Conservation (phyloP, 2,888 invertebrate genomes). For the Rambutsinella grinnellia region DNA sequence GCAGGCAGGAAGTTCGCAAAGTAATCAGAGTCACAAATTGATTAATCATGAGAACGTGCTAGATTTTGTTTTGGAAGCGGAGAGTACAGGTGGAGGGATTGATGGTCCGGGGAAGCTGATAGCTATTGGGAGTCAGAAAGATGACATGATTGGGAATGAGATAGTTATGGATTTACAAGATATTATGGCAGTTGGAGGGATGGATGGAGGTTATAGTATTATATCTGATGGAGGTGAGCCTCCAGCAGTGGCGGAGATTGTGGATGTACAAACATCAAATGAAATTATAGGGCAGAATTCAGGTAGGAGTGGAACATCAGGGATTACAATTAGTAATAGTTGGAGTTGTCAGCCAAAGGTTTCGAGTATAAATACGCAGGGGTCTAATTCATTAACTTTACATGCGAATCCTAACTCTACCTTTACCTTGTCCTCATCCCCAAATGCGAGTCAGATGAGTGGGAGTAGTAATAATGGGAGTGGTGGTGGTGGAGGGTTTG, state of each 20-base stretch:
- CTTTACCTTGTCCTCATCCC: constrained; percentile 20
- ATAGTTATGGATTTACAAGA: constrained; percentile 63
- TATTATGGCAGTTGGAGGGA: constrained; percentile 50
- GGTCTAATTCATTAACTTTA: constrained; percentile 1
- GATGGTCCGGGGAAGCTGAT: constrained; percentile 14
- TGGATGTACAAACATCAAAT: constrained; percentile 59
- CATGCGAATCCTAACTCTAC: constrained; percentile 20
- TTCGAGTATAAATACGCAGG: constrained; percentile 14
- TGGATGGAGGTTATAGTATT: constrained; percentile 62
- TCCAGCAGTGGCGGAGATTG: constrained; percentile 61
- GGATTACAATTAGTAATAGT: background rate
- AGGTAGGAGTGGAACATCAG: background rate
- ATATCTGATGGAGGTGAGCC: constrained; percentile 59
- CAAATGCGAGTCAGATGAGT: constrained; percentile 19
- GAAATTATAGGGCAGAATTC: constrained; percentile 16
- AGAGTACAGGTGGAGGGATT: background rate
- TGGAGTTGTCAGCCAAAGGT: constrained; percentile 28
- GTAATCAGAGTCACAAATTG: constrained; percentile 22
- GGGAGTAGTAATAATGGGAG: constrained; percentile 15
- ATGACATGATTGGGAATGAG: constrained; percentile 56
- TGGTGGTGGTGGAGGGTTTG: constrained; percentile 36
- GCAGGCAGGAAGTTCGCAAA: background rate
- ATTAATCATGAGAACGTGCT: constrained; percentile 23
- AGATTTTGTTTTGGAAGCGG: constrained; percentile 39
- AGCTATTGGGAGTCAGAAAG: constrained; percentile 20